Base-by-base conservation (phyloP, 92 coral and sea anemone species). In the Heliopora coerulea region DNA sequence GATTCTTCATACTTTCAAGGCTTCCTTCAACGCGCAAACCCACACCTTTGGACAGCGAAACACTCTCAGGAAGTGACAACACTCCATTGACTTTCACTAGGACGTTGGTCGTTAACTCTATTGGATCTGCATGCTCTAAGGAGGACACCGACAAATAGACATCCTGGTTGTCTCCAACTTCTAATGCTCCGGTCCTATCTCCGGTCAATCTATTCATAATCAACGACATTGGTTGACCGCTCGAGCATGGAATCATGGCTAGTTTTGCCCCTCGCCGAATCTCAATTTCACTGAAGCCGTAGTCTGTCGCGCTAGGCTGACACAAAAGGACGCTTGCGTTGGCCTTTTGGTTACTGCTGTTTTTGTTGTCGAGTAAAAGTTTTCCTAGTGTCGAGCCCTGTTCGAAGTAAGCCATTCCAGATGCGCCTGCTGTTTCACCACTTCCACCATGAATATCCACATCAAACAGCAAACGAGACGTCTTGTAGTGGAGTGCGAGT, bases 171-270 rank as follows among this genome's bases (percentile, higher is more conserved):
- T 62, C 68, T 61, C 85, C 83, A 10, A 86, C 74, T 31, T 74
- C 83, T 20, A 89, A 73, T 78, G 75, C 39, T 0, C 87, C 96
- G 17, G 89, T 80, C 48, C 80, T 83, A 76, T 92, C 97, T 24
- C 97, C 97, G 25, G 66, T 62, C 15, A 85, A 78, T 54, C 37
- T 73, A 54, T 78, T 74, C 28, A 68, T 48, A 18, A 87, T 85
- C 20, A 92, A 81, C 11, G 97, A 84, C 96, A 92, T 89, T 1
- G 96, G 90, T 27, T 88, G 81, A 32, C 86, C 89, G 0, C 59
- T 59, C 3, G 50, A 63, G 73, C 97, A 89, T 17, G 97, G 86
- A 54, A 75, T 56, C 97, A 92, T 87, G 15, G 83, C 35, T 30
- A 92, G 72, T 33, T 83, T 74, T 24, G 92, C 85, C 17, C 93